These are phyloP conservation scores for Rhodinocichla rosea DNA, from an alignment of 2,113 vertebrate genomes.

Conservation along the genomic window DNA sequence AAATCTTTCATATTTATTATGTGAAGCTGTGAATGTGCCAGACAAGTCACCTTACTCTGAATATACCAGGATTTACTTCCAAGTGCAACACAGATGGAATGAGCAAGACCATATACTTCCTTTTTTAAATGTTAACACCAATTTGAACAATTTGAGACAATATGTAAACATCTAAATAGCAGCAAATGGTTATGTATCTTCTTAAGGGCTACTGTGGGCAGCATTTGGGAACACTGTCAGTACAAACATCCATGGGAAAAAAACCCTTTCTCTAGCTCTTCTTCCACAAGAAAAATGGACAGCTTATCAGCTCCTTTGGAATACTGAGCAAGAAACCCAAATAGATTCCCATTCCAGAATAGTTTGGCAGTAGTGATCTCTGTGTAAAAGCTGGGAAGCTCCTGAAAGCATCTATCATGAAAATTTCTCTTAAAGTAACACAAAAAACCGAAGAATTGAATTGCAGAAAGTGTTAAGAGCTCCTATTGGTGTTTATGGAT, in stretches of 20 bases:
- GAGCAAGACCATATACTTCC: background rate
- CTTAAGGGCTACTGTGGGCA: background rate
- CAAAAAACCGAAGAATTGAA: background rate
- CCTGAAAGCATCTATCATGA: background rate
- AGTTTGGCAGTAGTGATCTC: background rate
- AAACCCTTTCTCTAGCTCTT: background rate
- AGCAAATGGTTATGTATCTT: background rate
- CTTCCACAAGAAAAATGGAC: background rate
- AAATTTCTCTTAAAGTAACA: background rate
- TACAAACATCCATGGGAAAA: background rate
- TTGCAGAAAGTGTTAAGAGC: background rate
- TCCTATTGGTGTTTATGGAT: background rate
- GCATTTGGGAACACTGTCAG: background rate
- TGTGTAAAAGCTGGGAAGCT: background rate
- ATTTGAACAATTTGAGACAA: background rate
- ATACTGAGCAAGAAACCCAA: background rate
- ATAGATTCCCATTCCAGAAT: background rate
- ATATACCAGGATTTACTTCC: background rate
- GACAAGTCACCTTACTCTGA: slow-evolving; percentile 35
- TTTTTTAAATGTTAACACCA: background rate
- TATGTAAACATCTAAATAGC: background rate
- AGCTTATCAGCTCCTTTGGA: background rate
- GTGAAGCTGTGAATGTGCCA: slow-evolving; percentile 19
- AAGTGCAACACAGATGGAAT: background rate
- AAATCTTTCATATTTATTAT: slow-evolving; percentile 61